These are phyloP conservation scores for Dendrocincla tyrannina DNA, from an alignment of 2,797 vertebrate genomes.

Conservation along the genomic window DNA sequence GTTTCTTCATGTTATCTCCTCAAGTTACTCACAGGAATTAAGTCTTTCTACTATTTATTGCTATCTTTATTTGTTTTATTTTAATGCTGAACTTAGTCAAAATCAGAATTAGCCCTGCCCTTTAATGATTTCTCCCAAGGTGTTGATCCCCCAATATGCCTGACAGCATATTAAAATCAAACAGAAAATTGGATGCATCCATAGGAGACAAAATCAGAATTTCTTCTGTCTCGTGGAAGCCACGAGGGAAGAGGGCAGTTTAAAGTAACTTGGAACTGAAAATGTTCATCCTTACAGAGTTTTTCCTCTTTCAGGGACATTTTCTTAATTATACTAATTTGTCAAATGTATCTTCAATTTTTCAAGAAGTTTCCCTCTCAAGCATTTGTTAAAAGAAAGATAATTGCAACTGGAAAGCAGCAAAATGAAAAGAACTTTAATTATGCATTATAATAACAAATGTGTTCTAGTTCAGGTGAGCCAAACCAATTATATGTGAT, in stretches of 20 bases:
- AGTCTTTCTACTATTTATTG: background rate
- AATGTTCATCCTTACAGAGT: background rate
- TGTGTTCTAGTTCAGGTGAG: slow-evolving; percentile 58
- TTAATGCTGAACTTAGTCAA: background rate
- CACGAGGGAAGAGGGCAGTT: background rate
- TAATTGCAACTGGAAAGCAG: slow-evolving; percentile 54
- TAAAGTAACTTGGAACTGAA: background rate
- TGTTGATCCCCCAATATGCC: background rate
- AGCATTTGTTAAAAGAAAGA: slow-evolving; percentile 44
- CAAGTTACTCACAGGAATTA: background rate
- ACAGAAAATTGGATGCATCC: background rate
- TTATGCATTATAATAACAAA: slow-evolving; percentile 59
- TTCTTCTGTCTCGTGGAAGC: background rate
- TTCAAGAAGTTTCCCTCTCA: slow-evolving; percentile 27
- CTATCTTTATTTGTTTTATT: background rate
- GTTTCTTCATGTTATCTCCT: background rate
- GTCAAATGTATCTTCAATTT: slow-evolving; percentile 53
- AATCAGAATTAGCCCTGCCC: background rate
- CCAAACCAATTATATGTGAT: slow-evolving; percentile 59
- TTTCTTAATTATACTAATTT: slow-evolving; percentile 53
- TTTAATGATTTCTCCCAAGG: background rate
- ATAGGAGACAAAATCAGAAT: background rate
- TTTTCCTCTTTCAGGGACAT: slow-evolving; percentile 18
- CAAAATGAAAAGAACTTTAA: slow-evolving; percentile 65
- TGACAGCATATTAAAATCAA: slow-evolving; percentile 13